These are phyloP conservation scores for Brotula barbata DNA, from an alignment of 2,797 vertebrate species.

Conservation along the genomic window DNA sequence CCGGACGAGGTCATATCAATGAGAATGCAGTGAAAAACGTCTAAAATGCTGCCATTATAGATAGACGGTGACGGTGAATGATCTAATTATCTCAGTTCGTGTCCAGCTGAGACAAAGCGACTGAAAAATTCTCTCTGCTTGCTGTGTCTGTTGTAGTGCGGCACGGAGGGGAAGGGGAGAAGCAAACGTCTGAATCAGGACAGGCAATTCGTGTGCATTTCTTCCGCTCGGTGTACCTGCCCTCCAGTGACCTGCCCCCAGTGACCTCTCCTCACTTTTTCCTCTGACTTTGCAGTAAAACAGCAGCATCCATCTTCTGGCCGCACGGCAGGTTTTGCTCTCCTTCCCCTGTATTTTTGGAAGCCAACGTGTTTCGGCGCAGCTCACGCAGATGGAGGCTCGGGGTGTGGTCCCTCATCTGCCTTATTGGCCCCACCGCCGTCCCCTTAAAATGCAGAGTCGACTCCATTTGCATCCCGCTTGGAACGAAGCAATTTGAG, in stretches of 20 bases:
- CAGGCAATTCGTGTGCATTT: constrained; percentile 7
- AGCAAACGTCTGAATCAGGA: constrained; percentile 24
- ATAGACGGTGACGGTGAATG: constrained; percentile 20
- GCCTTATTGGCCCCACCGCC: constrained; percentile 20
- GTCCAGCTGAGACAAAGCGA: constrained; percentile 21
- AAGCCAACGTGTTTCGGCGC: constrained; percentile 41
- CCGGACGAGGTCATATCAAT: neutral
- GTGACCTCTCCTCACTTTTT: neutral
- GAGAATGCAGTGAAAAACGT: neutral
- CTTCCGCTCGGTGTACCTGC: constrained; percentile 11
- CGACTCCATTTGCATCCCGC: constrained; percentile 47
- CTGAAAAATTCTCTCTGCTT: neutral
- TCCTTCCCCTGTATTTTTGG: constrained; percentile 7
- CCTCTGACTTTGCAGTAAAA: constrained; percentile 9
- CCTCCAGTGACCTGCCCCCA: constrained; percentile 13
- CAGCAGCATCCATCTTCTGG: constrained; percentile 8
- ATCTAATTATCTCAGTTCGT: constrained; percentile 25
- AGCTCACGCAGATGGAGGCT: constrained; percentile 56
- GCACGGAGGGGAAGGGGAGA: neutral
- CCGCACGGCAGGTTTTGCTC: neutral
- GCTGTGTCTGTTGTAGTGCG: constrained; percentile 7
- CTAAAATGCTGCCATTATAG: neutral
- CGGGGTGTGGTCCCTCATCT: constrained; percentile 39
- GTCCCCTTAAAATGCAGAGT: constrained; percentile 25
- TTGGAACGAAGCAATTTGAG: constrained; percentile 35